Evolutionary conservation across 2,888 invertebrate species (phyloP), one percentile per base, ranked within the genome.

Genomic region (Mylabris sibirica): DNA sequence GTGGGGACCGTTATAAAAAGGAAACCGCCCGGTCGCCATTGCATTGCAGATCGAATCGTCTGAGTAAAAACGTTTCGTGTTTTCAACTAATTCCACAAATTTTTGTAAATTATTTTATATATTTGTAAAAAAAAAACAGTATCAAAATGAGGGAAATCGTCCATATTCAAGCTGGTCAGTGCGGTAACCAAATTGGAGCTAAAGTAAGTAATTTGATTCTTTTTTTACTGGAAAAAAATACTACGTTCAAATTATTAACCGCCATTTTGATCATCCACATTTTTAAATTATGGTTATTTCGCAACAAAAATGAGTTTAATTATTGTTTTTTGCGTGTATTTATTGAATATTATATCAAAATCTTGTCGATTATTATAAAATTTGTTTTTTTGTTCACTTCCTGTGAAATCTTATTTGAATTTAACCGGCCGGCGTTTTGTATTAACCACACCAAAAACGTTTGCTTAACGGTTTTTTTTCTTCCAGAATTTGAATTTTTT

Each of bases 111-210:
- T 72, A 69, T 75, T 75, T 68, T 69, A 70, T 75, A 74, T 66
- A 70, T 73, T 78, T 74, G 73, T 69, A 69, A 61, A 66, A 66
- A 57, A 59, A 41, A 66, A 49, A 26, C 57, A 11, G 20, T 67
- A 75, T 75, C 77, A 86, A 81, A 77, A 96, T 96, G 96, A 91
- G 96, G 88, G 96, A 96, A 91, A 96, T 96, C 81, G 95, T 96
- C 78, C 96, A 96, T 85, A 88, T 96, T 75, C 96, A 96, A 86
- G 95, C 93, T 78, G 90, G 91, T 72, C 90, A 91, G 84, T 91
- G 91, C 83, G 91, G 91, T 75, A 91, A 91, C 85, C 96, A 96
- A 86, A 96, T 96, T 83, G 96, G 96, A 80, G 94, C 95, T 70
- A 96, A 96, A 92, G 96, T 95, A 85, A 86, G 83, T 82, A 69